Percentiles rank a stretch among this genome's conserved stretches.
Conservation (phyloP, 2,797 vertebrate species). For the Aviceda leuphotes region DNA sequence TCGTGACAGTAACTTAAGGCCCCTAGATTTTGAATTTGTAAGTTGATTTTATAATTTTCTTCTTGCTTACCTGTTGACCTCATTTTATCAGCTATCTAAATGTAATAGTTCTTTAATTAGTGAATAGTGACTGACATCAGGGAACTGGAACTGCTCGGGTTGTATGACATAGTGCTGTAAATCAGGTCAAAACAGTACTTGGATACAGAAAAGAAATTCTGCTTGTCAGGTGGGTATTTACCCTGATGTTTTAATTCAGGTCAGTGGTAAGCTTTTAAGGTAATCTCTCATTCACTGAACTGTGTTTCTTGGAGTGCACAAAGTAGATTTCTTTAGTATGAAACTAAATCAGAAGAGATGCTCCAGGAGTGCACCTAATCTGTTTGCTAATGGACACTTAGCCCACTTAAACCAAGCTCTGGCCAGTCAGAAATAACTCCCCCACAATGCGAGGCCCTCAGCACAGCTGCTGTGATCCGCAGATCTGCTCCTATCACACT, state of each 20-base stretch:
- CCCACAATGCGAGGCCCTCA: background rate
- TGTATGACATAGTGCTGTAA: background rate
- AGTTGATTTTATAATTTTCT: conserved; percentile 19
- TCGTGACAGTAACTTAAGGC: background rate
- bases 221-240: conserved; percentile 45
- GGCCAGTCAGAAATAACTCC: background rate
- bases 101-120: conserved; percentile 32
- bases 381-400: conserved; percentile 21
- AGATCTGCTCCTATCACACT: background rate
- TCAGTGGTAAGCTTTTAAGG: conserved; percentile 41
- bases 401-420: background rate
- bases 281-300: conserved; percentile 15
- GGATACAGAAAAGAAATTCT: background rate
- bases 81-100: background rate
- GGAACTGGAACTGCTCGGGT: background rate
- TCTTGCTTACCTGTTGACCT: conserved; percentile 17
- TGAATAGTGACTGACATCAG: background rate
- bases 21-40: background rate
- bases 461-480: background rate
- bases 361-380: background rate
- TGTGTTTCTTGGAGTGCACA: conserved; percentile 23
- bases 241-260: conserved; percentile 37
- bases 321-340: background rate
- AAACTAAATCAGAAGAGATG: background rate
- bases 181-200: conserved; percentile 18